Evolutionary conservation across 1,140 invertebrate species (phyloP), one percentile per base, ranked within the genome.

Genomic region (Tyrophagus putrescentiae): DNA sequence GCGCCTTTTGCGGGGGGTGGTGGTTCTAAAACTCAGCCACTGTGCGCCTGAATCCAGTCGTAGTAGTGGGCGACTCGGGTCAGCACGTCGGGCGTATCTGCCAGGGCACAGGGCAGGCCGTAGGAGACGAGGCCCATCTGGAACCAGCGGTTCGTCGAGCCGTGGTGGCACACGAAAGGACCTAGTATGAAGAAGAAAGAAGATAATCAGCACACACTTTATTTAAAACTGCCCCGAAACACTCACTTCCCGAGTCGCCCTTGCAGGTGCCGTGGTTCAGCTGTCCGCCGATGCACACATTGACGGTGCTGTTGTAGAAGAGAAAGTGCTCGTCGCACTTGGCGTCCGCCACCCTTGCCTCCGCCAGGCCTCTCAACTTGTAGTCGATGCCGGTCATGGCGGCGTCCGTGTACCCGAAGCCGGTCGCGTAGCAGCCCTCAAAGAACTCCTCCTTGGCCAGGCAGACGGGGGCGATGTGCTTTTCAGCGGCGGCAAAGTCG

Each of bases 31-130:
- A n/a, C n/a, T n/a, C n/a, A n/a, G n/a, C n/a, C n/a, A n/a, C n/a
- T n/a, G n/a, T n/a, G n/a, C n/a, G n/a, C n/a, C n/a, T 11, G 11
- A 21, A 60, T 60, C 58, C 58, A 60, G 31, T 60, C 23, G 18
- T 56, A 23, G 31, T 57, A 60, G 16, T 5, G 31, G 7, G 6
- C 58, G 6, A 60, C 50, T 13, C 60, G 54, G 9, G 58, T 60
- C 11, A 60, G 92, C 27, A 92, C 85, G 16, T 87, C 87, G 0
- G 87, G 87, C 67, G 79, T 80, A 56, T 81, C 79, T 1, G 82
- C 77, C 68, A 80, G 72, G 1, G 83, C 87, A 68, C 88, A 92
- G 4, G 83, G 83, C 63, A 76, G 73, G 2, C 84, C 84, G 77
- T 79, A 84, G 1, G 83, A 84, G 0, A 83, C 79, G 16, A 85